Percentiles rank a stretch among this genome's conserved stretches.
Conservation (phyloP, 2,888 invertebrate genomes). For the Onthophagus sagittarius region DNA sequence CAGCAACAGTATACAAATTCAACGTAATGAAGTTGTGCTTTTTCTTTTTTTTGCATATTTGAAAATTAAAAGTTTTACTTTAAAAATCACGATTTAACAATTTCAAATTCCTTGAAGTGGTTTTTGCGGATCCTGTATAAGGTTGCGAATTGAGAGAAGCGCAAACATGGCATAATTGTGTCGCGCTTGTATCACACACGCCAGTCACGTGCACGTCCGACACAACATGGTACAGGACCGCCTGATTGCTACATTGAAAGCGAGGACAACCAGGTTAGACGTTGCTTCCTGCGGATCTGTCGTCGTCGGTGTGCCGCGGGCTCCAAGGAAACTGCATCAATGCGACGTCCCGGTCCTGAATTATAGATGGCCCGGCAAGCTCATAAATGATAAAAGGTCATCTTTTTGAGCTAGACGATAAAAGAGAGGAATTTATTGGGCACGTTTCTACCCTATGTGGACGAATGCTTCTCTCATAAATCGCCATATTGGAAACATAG, state of each 20-base stretch:
- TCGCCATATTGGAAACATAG: not conserved
- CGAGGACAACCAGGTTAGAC: not conserved
- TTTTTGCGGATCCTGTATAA: not conserved
- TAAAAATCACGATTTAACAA: not conserved
- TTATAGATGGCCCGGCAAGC: not conserved
- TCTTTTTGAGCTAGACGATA: not conserved
- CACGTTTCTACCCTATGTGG: not conserved
- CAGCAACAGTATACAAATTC: not conserved
- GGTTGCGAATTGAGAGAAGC: not conserved
- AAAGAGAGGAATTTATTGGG: not conserved
- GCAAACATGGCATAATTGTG: not conserved
- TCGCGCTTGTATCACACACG: not conserved
- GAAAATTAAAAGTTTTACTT: not conserved
- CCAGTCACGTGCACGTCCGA: not conserved
- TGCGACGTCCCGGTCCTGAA: not conserved
- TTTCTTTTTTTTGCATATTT: not conserved
- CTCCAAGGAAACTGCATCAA: not conserved
- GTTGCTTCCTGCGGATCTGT: not conserved
- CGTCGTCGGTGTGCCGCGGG: not conserved
- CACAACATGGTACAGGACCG: not conserved
- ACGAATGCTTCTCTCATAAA: not conserved
- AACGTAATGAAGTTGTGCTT: not conserved
- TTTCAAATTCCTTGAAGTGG: not conserved
- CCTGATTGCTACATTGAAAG: not conserved
- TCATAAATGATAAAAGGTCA: not conserved